A percentile compares a stretch with the other conserved stretches of the same genome.
Conservation (phyloP, 2,797 vertebrate genomes). For the Heteromormyrus szaboi region DNA sequence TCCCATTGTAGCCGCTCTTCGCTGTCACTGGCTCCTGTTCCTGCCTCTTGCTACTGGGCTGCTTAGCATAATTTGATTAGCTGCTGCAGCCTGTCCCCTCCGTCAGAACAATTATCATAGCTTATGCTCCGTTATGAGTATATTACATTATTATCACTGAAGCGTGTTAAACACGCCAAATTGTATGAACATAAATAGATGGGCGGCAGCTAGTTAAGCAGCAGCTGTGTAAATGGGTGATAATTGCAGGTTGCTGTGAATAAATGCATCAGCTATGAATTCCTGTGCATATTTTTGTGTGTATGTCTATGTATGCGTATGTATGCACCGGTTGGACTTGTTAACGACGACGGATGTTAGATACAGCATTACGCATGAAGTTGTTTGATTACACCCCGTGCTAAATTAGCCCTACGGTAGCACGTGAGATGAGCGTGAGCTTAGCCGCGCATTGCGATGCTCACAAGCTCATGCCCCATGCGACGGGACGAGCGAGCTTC, state of each 20-base stretch:
- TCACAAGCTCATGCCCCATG: not conserved
- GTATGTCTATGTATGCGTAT: not conserved
- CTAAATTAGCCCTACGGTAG: not conserved
- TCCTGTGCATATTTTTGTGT: not conserved
- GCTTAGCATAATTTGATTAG: slow-evolving; percentile 15
- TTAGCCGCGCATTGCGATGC: not conserved
- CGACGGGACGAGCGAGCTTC: not conserved
- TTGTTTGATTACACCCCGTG: not conserved
- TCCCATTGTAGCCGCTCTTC: not conserved
- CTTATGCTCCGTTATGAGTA: not conserved
- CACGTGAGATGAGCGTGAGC: not conserved
- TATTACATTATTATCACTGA: not conserved
- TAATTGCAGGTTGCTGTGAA: not conserved
- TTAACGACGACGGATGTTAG: not conserved
- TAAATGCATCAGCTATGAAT: not conserved
- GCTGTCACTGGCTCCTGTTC: not conserved
- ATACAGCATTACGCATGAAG: not conserved
- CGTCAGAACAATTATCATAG: not conserved
- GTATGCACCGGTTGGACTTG: not conserved
- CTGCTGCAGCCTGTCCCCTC: not conserved
- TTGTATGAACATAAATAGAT: not conserved
- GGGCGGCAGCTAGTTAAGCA: not conserved
- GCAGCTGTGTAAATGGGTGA: not conserved
- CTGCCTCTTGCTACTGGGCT: not conserved
- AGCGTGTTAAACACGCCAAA: not conserved